Evolutionary conservation across 2,797 vertebrate genomes (phyloP).

Genomic region (Toxotes lorentzi): DNA sequence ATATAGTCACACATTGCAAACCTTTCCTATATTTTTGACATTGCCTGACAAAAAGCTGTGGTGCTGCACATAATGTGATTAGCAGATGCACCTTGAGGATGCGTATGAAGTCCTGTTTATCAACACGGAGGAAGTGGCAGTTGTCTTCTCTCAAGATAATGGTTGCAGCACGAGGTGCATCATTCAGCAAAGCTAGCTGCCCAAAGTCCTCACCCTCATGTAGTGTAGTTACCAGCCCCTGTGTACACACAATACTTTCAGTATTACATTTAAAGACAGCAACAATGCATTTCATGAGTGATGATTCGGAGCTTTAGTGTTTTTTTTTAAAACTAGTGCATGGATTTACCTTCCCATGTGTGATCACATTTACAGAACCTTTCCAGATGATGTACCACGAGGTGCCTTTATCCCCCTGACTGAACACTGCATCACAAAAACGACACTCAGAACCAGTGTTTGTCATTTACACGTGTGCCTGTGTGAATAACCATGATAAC

Average conservation of each 20-base stretch:
- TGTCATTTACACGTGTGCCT: constrained; percentile 8
- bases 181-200: constrained; percentile 94
- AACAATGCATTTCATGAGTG: neutral
- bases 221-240: constrained; percentile 94
- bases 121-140: constrained; percentile 95
- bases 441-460: neutral
- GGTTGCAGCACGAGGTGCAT: constrained; percentile 93
- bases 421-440: constrained; percentile 89
- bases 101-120: constrained; percentile 96
- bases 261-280: neutral
- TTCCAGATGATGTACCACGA: constrained; percentile 99
- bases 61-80: neutral
- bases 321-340: neutral
- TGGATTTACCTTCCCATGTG: constrained; percentile 91
- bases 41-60: neutral
- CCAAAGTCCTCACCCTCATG: constrained; percentile 97
- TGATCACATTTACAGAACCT: constrained; percentile 97
- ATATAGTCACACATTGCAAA: neutral
- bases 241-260: constrained; percentile 9
- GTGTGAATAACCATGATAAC: constrained; percentile 12
- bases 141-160: constrained; percentile 95
- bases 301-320: neutral
- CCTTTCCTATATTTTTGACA: neutral
- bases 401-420: constrained; percentile 96
- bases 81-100: constrained; percentile 93